Evolutionary conservation across 2,797 vertebrate species (phyloP).

Genomic region (Arctocebus calabarensis): DNA sequence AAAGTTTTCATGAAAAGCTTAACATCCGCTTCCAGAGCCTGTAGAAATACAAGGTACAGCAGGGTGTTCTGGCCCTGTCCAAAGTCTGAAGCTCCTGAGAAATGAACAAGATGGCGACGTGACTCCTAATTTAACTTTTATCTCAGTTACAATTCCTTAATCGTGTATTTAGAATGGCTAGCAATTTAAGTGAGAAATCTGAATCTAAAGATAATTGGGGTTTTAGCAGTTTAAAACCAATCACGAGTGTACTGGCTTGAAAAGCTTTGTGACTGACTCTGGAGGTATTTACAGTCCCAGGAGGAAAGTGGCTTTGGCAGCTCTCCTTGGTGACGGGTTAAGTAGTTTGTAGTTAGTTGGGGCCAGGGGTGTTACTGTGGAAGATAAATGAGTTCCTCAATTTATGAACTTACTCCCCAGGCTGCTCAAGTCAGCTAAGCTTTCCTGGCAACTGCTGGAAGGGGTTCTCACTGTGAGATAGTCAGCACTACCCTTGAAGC

Average conservation of each 20-base stretch:
- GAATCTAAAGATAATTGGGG: background rate
- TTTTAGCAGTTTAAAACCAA: slow-evolving; percentile 47
- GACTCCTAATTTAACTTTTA: background rate
- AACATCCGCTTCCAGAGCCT: background rate
- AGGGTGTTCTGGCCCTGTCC: background rate
- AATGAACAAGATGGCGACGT: background rate
- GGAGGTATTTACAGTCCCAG: background rate
- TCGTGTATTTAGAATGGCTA: background rate
- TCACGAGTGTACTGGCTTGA: background rate
- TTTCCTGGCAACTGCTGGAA: slow-evolving; percentile 66
- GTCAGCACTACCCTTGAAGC: slow-evolving; percentile 65
- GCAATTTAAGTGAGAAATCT: slow-evolving; percentile 49
- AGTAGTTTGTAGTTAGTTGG: slow-evolving; percentile 71
- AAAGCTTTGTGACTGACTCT: background rate
- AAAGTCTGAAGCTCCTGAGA: slow-evolving; percentile 29
- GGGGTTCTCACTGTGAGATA: slow-evolving; percentile 75
- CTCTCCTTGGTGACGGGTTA: slow-evolving; percentile 73
- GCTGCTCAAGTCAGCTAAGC: slow-evolving; percentile 77
- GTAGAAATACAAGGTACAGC: background rate
- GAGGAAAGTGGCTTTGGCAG: slow-evolving; percentile 64
- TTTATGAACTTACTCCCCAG: slow-evolving; percentile 60
- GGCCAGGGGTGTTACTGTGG: slow-evolving; percentile 43
- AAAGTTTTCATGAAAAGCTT: slow-evolving; percentile 16
- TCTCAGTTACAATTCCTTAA: slow-evolving; percentile 15
- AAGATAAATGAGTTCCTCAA: slow-evolving; percentile 85